Evolutionary conservation across 1,140 invertebrate genomes (phyloP).

Genomic region (Steinernema khuongi): DNA sequence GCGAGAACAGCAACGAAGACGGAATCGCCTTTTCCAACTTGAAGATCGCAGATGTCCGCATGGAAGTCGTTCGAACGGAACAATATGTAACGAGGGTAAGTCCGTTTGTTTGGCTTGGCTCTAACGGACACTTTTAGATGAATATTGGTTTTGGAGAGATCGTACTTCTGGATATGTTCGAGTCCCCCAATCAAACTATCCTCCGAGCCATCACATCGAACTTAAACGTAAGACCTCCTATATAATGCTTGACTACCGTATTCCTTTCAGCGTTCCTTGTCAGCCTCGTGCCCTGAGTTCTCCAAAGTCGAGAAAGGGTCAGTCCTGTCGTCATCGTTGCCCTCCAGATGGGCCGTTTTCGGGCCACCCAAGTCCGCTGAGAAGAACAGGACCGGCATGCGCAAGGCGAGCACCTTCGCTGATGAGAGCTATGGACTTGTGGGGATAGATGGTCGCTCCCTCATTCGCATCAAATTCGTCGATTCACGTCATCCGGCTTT

Average conservation of each 20-base stretch:
- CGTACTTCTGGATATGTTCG: slow-evolving; percentile 19
- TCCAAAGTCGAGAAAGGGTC: background rate
- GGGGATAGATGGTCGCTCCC: slow-evolving; percentile 14
- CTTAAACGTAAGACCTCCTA: background rate
- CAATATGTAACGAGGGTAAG: slow-evolving; percentile 30
- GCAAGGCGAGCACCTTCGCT: slow-evolving; percentile 2
- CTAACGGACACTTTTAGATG: slow-evolving; percentile 17
- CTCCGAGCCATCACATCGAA: background rate
- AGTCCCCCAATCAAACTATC: slow-evolving; percentile 3
- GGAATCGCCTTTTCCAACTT: slow-evolving; percentile 33
- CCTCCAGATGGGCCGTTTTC: background rate
- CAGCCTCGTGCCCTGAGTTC: slow-evolving; percentile 32
- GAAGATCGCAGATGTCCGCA: slow-evolving; percentile 21
- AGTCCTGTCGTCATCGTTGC: background rate
- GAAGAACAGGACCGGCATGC: background rate
- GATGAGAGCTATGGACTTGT: slow-evolving; percentile 26
- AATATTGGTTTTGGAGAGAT: slow-evolving; percentile 25
- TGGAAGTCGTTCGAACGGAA: slow-evolving; percentile 36
- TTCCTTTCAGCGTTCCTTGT: slow-evolving; percentile 16
- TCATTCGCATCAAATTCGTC: slow-evolving; percentile 36
- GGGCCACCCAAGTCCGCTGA: background rate
- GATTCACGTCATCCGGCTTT: slow-evolving; percentile 41
- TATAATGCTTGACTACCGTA: slow-evolving; percentile 25
- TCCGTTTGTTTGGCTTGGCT: background rate
- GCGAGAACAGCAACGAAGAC: slow-evolving; percentile 7